Conservation (phyloP, 2,888 invertebrate species). For the Malthinus flaveolus region DNA sequence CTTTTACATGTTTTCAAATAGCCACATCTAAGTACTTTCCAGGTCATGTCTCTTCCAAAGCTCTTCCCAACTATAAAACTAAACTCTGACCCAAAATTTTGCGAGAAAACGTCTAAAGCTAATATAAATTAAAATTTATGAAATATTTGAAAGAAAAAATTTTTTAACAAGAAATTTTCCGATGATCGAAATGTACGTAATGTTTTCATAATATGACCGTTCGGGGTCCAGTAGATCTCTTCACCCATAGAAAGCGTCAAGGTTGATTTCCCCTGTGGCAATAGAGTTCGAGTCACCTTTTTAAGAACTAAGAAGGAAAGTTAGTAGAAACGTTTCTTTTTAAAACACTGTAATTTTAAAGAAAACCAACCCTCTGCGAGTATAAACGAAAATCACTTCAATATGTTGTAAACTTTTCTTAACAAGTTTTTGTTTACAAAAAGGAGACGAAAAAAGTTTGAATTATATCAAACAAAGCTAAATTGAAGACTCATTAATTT, state of each 20-base stretch:
- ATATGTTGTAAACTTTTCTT: slow-evolving; percentile 7
- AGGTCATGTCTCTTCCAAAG: too few relatives aligned
- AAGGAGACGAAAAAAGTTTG: too few relatives aligned
- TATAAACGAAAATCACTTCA: slow-evolving; percentile 17
- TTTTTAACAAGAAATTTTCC: slow-evolving; percentile 15
- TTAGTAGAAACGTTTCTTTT: slow-evolving; percentile 26
- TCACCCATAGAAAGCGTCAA: slow-evolving; percentile 42
- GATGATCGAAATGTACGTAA: slow-evolving; percentile 38
- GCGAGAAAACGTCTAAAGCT: too few relatives aligned
- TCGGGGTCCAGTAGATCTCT: slow-evolving; percentile 40
- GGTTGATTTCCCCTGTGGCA: slow-evolving; percentile 44
- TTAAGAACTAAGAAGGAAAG: slow-evolving; percentile 25
- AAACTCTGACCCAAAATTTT: too few relatives aligned
- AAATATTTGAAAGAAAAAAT: too few relatives aligned
- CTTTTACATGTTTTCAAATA: too few relatives aligned
- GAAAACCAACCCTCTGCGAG: slow-evolving; percentile 9
- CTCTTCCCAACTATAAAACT: too few relatives aligned
- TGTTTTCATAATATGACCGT: slow-evolving; percentile 40
- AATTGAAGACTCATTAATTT: too few relatives aligned
- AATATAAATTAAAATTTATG: background rate
- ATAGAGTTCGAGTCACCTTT: slow-evolving; percentile 29
- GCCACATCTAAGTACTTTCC: too few relatives aligned
- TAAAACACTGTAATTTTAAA: slow-evolving; percentile 26
- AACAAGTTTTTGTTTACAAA: background rate
- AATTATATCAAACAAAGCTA: too few relatives aligned